Base-by-base conservation (phyloP, 2,888 invertebrate species). In the Hypselothyrea guttata region DNA sequence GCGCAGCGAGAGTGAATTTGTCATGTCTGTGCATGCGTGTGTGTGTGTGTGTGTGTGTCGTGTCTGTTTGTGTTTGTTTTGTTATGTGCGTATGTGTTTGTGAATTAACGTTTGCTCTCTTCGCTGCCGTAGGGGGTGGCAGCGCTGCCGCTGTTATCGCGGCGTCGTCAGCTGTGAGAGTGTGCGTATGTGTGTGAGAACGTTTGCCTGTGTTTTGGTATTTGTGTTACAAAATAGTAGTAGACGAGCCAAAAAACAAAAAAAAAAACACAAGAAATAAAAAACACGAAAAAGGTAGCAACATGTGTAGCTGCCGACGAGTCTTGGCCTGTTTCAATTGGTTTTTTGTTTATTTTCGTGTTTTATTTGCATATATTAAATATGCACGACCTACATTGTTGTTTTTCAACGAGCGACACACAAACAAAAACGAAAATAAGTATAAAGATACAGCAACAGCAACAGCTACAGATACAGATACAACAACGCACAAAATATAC, bases 301-400 rank as follows among this genome's bases (percentile, higher is more conserved):
- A 37, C 15, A 63, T 62, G 52, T 33, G 48, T 41, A n/a, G 37
- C 37, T 18, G 37, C 5, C 13, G 13, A 11, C 5, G 9, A 15
- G 35, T 37, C 9, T 54, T 52, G 42, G 65, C 55, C 55, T 64
- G 62, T 59, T 74, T 77, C 31, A 56, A 61, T 59, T 52, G 28
- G 40, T 47, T 59, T 47, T 59, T 33, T 42, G 16, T 41, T 41
- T 35, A 9, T 56, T 33, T 12, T 11, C 44, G 13, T 61, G 42
- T 63, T 63, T 71, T 81, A 82, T 84, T 84, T 79, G 75, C 75
- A 82, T 84, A 74, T 78, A 77, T 63, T 84, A 53, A 81, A 84
- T 79, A 84, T 84, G 75, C 84, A 77, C 78, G 78, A 79, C 78
- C 78, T 69, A 81, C 84, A 79, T 84, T 83, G 79, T 83, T 79